phyloP scores from a whole-genome alignment of 2,888 invertebrate genomes.

The Oxyteleia sp. region DNA sequence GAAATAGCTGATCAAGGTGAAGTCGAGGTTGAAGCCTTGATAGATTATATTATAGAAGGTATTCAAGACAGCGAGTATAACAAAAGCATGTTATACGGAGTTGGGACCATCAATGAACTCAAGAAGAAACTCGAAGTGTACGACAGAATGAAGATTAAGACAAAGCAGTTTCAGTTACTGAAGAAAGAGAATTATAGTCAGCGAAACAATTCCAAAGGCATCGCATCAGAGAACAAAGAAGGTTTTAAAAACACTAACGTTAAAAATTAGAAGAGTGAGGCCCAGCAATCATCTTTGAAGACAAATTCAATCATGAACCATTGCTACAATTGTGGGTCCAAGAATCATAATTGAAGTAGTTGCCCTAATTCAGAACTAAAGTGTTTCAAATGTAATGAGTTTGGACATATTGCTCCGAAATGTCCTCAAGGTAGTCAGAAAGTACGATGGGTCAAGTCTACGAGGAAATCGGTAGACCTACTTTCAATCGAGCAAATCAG shows the following conservation, averaged over 20 bases:
- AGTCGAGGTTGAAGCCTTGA: conserved; percentile 18
- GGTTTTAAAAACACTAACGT: conserved; percentile 22
- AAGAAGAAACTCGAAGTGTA: conserved; percentile 14
- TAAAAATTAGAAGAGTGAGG: neutral
- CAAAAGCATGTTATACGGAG: neutral
- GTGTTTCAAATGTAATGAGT: conserved; percentile 74
- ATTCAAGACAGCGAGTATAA: conserved; percentile 28
- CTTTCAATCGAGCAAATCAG: conserved; percentile 7
- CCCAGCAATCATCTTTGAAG: neutral
- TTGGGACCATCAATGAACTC: neutral
- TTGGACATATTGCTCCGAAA: conserved; percentile 61
- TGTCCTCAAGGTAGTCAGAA: neutral
- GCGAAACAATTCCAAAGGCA: neutral
- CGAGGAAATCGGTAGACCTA: conserved; percentile 40
- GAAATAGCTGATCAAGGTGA: conserved; percentile 24
- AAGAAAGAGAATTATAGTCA: conserved; percentile 2
- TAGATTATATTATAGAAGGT: conserved; percentile 21
- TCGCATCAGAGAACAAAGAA: neutral
- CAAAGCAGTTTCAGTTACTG: neutral
- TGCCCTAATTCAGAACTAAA: conserved; percentile 59
- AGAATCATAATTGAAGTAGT: conserved; percentile 33
- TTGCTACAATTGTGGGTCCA: conserved; percentile 66
- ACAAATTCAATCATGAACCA: neutral
- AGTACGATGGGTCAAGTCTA: conserved; percentile 23
- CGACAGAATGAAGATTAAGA: conserved; percentile 17